phyloP scores from a whole-genome alignment of 2,888 invertebrate genomes.

The Coronaproctus castanopsis region DNA sequence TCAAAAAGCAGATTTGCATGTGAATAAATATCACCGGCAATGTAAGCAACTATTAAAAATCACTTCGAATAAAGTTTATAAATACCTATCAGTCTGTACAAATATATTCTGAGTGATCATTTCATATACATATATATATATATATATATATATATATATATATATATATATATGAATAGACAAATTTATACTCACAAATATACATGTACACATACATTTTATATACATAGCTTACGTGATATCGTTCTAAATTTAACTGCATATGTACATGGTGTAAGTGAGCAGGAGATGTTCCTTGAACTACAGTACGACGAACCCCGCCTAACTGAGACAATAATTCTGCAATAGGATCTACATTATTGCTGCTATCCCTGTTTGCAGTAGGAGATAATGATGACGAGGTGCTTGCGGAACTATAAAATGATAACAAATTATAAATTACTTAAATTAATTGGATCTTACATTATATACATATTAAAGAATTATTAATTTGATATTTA shows the following conservation, averaged over 20 bases:
- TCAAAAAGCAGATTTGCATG: no score
- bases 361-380: slow-evolving; percentile 58
- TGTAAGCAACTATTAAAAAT: no score
- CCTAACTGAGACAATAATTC: slow-evolving; percentile 88
- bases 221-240: slow-evolving; percentile 24
- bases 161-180: no score
- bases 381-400: slow-evolving; percentile 70
- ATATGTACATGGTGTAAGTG: slow-evolving; percentile 86
- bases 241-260: slow-evolving; percentile 77
- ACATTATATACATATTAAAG: not conserved
- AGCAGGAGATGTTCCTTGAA: slow-evolving; percentile 28
- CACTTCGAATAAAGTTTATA: no score
- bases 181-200: no score
- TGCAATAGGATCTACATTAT: slow-evolving; percentile 82
- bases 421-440: slow-evolving; percentile 9
- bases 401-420: slow-evolving; percentile 55
- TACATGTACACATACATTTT: not conserved
- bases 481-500: no score
- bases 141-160: no score
- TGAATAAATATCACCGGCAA: no score
- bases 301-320: slow-evolving; percentile 52
- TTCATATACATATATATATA: no score
- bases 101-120: no score
- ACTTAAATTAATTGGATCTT: not conserved
- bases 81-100: no score